Evolutionary conservation across 2,797 vertebrate genomes (phyloP), one percentile per base, ranked within the genome.

Genomic region (Psittacula derbiana): DNA sequence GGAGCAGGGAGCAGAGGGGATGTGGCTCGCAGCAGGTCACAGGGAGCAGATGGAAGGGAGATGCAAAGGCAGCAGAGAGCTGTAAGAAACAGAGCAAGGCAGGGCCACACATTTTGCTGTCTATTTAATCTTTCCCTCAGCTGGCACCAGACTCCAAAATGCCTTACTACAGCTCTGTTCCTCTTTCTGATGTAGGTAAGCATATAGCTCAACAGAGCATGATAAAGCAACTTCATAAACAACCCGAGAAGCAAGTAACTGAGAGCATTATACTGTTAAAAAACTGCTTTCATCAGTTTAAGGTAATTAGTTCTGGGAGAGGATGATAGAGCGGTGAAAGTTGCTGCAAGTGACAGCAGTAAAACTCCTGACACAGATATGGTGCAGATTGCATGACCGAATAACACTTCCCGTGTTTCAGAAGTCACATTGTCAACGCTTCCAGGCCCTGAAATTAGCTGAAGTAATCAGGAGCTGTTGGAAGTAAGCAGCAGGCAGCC

Each of bases 341-440:
- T 73, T 86, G 93, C 89, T 97, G 47, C 60, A 50, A 97, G 90
- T 90, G 92, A 92, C 91, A 94, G 95, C 94, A 96, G 58, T 66
- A 92, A 95, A 86, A 82, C 74, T 96, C 97, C 97, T 97, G 97
- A 97, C 97, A 91, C 86, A 98, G 97, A 97, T 94, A 97, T 12
- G 93, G 97, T 65, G 94, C 98, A 98, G 98, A 98, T 94, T 98
- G 98, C 97, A 96, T 40, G 4, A 94, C 44, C 85, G 98, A 98
- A 98, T 97, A 98, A 98, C 96, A 97, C 97, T 97, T 98, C 98
- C 98, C 97, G 81, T 92, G 71, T 98, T 98, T 98, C 98, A 98
- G 98, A 99, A 99, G 98, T 99, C 98, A 98, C 98, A 97, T 97
- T 97, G 98, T 98, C 98, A 95, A 97, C 95, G 96, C 98, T 98